These are phyloP conservation scores for Poecilus cupreus DNA, from an alignment of 2,888 invertebrate genomes.

Conservation along the genomic window DNA sequence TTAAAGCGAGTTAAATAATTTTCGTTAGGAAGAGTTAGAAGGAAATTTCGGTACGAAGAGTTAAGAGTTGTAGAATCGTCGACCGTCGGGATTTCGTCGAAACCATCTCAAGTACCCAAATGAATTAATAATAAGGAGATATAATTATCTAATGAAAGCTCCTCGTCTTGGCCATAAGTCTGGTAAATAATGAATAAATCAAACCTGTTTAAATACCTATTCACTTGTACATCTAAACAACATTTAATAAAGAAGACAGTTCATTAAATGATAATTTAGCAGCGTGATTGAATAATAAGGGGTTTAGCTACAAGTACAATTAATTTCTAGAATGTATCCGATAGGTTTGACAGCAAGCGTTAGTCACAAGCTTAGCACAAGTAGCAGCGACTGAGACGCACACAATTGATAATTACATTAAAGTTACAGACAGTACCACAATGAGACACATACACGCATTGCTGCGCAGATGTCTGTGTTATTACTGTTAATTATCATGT, in stretches of 20 bases:
- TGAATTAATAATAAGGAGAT: no score
- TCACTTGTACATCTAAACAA: neutral
- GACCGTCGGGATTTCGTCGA: no score
- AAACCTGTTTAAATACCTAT: neutral
- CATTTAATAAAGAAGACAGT: conserved; percentile 40
- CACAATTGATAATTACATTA: conserved; percentile 44
- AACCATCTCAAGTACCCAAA: no score
- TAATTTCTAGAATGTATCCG: conserved; percentile 42
- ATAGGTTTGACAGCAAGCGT: conserved; percentile 37
- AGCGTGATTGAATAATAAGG: conserved; percentile 44
- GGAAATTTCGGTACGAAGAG: no score
- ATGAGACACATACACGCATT: neutral
- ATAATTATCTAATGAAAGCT: neutral
- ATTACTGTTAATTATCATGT: conserved; percentile 32
- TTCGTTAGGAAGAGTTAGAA: no score
- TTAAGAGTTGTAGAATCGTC: no score
- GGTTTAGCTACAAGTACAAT: conserved; percentile 40
- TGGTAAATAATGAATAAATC: neutral
- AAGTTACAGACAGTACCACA: neutral
- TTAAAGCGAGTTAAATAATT: no score
- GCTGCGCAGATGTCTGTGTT: neutral
- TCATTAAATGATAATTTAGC: conserved; percentile 35
- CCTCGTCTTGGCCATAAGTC: neutral
- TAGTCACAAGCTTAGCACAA: neutral
- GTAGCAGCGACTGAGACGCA: neutral